Base-by-base conservation (phyloP, 1,140 invertebrate genomes). In the Cepaea nemoralis region DNA sequence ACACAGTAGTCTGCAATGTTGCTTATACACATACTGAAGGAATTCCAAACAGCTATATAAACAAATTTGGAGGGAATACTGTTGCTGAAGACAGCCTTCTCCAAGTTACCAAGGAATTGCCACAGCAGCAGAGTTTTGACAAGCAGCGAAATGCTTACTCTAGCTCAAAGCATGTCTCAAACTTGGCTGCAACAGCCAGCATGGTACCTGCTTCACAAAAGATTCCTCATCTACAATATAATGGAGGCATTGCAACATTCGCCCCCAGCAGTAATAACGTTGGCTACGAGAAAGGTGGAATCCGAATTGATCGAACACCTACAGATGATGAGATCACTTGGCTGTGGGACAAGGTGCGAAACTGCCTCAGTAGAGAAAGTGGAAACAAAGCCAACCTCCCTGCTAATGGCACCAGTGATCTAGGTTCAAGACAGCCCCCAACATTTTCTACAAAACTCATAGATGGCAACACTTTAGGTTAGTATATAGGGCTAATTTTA, bases 311-410 rank as follows among this genome's bases (percentile, higher is more conserved):
- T 79, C 74, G 87, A 37, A 91, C 90, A 0, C 90, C 90, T 14
- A 91, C 90, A 24, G 90, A 91, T 81, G 90, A 90, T 40, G 90
- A 91, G 77, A 91, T 91, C 22, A 90, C 90, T 82, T 88, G 85
- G 77, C 79, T 91, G 31, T 91, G 90, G 90, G 87, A 90, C 40
- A 91, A 90, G 79, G 88, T 91, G 39, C 81, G 89, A 8, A 87
- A 80, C 35, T 91, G 90, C 79, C 82, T 91, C 31, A 83, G 88
- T 40, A 86, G 83, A 48, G 77, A 66, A 10, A 63, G 82, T 33
- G 79, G 42, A 70, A 79, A 67, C 48, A 78, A 39, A 1, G 82
- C 31, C 27, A 79, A 73, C 24, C 79, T 63, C 27, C 48, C 40
- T 71, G 69, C 35, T 19, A 48, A 82, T 40, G 24, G 66, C 42